Evolutionary conservation across 2,888 invertebrate species (phyloP).

Genomic region (Furcula furcula): DNA sequence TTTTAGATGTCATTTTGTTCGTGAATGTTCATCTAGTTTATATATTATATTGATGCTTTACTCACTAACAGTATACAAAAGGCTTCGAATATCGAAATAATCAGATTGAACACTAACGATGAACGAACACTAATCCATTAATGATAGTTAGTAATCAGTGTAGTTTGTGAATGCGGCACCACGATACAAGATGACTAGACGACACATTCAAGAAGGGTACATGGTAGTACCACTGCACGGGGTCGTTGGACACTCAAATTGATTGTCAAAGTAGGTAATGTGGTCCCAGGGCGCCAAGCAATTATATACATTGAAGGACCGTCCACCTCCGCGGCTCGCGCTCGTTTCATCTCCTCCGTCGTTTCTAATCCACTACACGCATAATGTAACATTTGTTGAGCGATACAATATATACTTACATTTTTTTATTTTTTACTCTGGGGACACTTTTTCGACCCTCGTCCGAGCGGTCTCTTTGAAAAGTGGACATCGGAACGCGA

Average conservation of each 20-base stretch:
- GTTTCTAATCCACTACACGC: slow-evolving; percentile 70
- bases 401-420: slow-evolving; percentile 72
- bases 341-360: slow-evolving; percentile 51
- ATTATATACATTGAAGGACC: slow-evolving; percentile 72
- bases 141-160: no score
- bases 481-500: slow-evolving; percentile 82
- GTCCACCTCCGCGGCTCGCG: slow-evolving; percentile 43
- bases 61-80: no score
- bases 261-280: slow-evolving; percentile 72
- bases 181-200: no score
- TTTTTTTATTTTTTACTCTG: slow-evolving; percentile 79
- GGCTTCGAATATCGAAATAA: no score
- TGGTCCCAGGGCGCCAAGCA: slow-evolving; percentile 65
- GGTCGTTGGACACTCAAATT: slow-evolving; percentile 67
- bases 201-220: no score
- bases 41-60: no score
- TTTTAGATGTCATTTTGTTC: no score
- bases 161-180: no score
- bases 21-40: no score
- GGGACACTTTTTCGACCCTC: slow-evolving; percentile 82
- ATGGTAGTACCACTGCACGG: slow-evolving; percentile 36
- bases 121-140: no score
- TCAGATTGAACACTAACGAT: no score
- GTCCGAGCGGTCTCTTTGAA: slow-evolving; percentile 82
- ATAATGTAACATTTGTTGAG: slow-evolving; percentile 66